Evolutionary conservation across 2,797 vertebrate genomes (phyloP).

Genomic region (Gymnothorax javanicus): DNA sequence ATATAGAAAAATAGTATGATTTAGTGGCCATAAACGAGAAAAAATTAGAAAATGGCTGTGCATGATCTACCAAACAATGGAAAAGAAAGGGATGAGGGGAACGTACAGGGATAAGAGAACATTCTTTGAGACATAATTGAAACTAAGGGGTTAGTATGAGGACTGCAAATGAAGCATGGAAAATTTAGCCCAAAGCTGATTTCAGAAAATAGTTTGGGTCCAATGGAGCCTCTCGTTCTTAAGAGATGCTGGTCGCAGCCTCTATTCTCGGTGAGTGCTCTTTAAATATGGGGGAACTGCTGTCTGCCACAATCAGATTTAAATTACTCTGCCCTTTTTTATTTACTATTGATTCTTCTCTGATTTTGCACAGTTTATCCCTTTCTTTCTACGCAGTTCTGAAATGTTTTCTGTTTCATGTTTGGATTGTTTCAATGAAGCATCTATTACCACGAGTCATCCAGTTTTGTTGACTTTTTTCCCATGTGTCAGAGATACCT

Average conservation of each 20-base stretch:
- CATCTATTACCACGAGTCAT: not conserved
- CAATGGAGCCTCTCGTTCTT: constrained; percentile 36
- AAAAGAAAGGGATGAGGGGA: constrained; percentile 33
- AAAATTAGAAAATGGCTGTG: constrained; percentile 37
- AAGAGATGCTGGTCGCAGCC: constrained; percentile 41
- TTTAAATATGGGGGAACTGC: constrained; percentile 40
- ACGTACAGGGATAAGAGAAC: constrained; percentile 20
- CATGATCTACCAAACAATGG: constrained; percentile 41
- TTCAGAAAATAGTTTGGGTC: constrained; percentile 30
- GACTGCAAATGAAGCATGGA: constrained; percentile 46
- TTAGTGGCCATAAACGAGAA: constrained; percentile 37
- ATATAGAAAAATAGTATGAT: constrained; percentile 53
- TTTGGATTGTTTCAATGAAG: not conserved
- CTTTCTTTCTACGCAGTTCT: not conserved
- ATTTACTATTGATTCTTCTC: constrained; percentile 39
- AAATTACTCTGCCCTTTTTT: constrained; percentile 50
- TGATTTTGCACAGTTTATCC: constrained; percentile 19
- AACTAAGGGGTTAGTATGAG: constrained; percentile 44
- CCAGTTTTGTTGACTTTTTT: not conserved
- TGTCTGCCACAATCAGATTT: constrained; percentile 42
- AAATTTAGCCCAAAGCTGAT: constrained; percentile 42
- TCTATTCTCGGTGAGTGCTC: constrained; percentile 37
- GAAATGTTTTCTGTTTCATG: not conserved
- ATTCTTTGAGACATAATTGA: constrained; percentile 48
- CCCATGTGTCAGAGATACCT: not conserved